Evolutionary conservation across 2,888 invertebrate genomes (phyloP), one percentile per base, ranked within the genome.

Genomic region (Tenthredo distinguenda): DNA sequence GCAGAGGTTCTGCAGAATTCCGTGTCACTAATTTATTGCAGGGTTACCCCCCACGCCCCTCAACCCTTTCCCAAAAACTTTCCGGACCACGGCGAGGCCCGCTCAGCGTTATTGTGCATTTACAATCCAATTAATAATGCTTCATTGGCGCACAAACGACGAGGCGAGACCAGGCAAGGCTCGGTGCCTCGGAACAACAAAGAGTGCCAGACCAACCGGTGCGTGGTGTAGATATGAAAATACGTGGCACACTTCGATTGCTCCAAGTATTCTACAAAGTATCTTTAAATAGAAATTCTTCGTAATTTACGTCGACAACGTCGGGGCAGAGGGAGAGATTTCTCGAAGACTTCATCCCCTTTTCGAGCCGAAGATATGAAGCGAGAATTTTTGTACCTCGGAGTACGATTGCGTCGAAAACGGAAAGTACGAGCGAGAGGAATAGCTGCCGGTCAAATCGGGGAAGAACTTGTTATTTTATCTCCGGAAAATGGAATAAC

Each of bases 111-210:
- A 79, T 81, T 62, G 81, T 37, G 62, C 81, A 58, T 81, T 81
- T 40, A 81, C 50, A 58, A 81, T 81, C 81, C 81, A 81, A 81
- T 81, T 81, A 81, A 81, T 81, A 81, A 81, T 81, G 81, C 81
- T 81, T 81, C 81, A 81, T 81, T 62, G 81, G 40, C 40, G n/a
- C 40, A 62, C 50, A 81, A 81, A 81, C 81, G 81, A 81, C 26
- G 43, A 43, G 74, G 55, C 55, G n/a, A 37, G n/a, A 37, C 40
- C 50, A 77, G 50, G 50, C 18, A 40, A n/a, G 81, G 62, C 40
- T 62, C 62, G 43, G 5, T 81, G 43, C 81, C 21, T 81, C 62
- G 37, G 58, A 81, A 81, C 81, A 40, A 81, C 81, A 81, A 81
- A 81, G 81, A 81, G 62, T 50, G 37, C 31, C 31, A 50, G 0